Evolutionary conservation across 2,113 vertebrate genomes (phyloP).

Genomic region (Bungarus multicinctus): DNA sequence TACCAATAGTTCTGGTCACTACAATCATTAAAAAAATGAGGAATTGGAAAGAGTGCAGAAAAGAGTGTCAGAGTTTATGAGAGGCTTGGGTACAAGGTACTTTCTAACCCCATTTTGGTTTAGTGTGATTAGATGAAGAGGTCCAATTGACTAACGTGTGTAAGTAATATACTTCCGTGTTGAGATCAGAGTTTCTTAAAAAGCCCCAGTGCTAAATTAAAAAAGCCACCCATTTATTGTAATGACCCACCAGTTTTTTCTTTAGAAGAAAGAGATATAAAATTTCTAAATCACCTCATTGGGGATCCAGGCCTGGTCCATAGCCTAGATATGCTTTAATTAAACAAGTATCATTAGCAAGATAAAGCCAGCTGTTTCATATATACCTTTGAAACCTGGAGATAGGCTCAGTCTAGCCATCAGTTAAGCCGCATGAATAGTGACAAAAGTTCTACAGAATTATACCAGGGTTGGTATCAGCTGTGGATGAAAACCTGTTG

Average conservation of each 20-base stretch:
- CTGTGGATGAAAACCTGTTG: background rate
- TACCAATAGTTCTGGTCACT: background rate
- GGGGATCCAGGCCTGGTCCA: background rate
- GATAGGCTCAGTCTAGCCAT: background rate
- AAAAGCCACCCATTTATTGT: background rate
- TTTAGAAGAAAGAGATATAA: background rate
- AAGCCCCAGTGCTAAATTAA: background rate
- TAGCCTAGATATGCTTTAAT: background rate
- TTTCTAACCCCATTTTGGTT: background rate
- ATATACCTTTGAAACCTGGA: background rate
- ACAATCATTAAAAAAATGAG: background rate
- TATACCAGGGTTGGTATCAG: background rate
- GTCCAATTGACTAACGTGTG: background rate
- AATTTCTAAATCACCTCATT: background rate
- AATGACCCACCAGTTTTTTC: background rate
- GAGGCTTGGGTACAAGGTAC: background rate
- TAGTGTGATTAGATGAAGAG: background rate
- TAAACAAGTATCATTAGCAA: background rate
- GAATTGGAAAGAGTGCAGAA: background rate
- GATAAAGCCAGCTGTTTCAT: background rate
- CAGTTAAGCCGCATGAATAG: background rate
- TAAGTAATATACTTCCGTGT: background rate
- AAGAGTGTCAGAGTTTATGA: background rate
- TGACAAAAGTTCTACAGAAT: background rate
- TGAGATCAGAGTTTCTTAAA: background rate